Evolutionary conservation across 2,797 vertebrate genomes (phyloP).

Genomic region (Lagocephalus sceleratus): DNA sequence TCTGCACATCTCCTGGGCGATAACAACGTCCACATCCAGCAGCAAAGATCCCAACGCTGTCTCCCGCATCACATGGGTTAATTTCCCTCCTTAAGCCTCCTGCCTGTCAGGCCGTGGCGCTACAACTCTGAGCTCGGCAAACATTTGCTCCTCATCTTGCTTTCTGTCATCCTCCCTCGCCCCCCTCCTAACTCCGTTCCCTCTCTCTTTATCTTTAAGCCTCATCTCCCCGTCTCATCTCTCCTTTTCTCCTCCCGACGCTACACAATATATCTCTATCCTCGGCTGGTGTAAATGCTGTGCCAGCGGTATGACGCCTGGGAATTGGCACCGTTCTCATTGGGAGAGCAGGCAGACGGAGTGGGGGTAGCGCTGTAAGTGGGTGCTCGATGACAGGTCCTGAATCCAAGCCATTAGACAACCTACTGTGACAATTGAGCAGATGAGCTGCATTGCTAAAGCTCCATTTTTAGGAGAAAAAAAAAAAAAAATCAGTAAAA

Average conservation of each 20-base stretch:
- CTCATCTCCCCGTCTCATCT: slow-evolving; percentile 55
- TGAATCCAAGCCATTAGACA: slow-evolving; percentile 62
- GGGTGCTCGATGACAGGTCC: slow-evolving; percentile 46
- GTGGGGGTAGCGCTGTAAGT: slow-evolving; percentile 44
- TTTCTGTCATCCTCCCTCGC: slow-evolving; percentile 58
- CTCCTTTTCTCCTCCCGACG: slow-evolving; percentile 6
- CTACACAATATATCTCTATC: slow-evolving; percentile 51
- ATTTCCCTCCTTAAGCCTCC: slow-evolving; percentile 40
- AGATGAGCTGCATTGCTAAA: slow-evolving; percentile 43
- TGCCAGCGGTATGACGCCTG: slow-evolving; percentile 60
- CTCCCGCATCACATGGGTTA: slow-evolving; percentile 22
- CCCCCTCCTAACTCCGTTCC: slow-evolving; percentile 41
- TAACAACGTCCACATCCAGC: slow-evolving; percentile 19
- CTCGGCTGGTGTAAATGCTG: slow-evolving; percentile 60
- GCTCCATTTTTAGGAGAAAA: slow-evolving; percentile 34
- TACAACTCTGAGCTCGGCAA: slow-evolving; percentile 65
- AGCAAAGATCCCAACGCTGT: slow-evolving; percentile 39
- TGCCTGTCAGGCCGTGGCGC: slow-evolving; percentile 38
- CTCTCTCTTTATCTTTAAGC: slow-evolving; percentile 50
- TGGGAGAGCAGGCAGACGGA: slow-evolving; percentile 53
- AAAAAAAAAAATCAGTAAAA: slow-evolving; percentile 35
- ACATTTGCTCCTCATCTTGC: slow-evolving; percentile 62
- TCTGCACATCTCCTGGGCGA: slow-evolving; percentile 18
- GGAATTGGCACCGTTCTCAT: slow-evolving; percentile 59
- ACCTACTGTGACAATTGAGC: slow-evolving; percentile 49